Evolutionary conservation across 2,888 invertebrate genomes (phyloP), one percentile per base, ranked within the genome.

Genomic region (Aleiodes testaceus): DNA sequence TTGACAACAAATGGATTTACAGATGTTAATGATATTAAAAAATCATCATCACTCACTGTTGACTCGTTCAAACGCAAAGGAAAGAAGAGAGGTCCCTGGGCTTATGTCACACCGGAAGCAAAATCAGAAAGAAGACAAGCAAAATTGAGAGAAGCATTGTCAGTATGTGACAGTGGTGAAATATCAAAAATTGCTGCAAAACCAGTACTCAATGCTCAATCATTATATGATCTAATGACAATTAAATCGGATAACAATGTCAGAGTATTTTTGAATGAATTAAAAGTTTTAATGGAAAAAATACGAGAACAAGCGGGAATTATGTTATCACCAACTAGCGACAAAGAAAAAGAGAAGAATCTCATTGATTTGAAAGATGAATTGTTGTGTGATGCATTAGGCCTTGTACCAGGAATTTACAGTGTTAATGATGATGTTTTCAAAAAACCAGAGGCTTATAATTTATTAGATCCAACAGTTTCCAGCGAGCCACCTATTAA

Each of bases 1-100:
- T 22, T 16, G 36, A 59, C 59, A 36, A 18, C 59, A 18, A 59
- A 18, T 36, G 20, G 63, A 7, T 45, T 20, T 45, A 0, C 44
- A n/a, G 45, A 63, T 22, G 22, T 45, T 7, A 26, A 9, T 47
- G 3, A 45, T 12, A 44, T 14, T 12, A 63, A 63, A n/a, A 63
- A 63, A 6, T 18, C 42, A 11, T 9, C 36, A 16, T 14, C 63
- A n/a, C 3, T 45, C 4, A 5, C 77, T 79, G 71, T 44, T 26
- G 82, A 84, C 76, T 80, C 82, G 1, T 70, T 84, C 4, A 84
- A 87, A 73, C 80, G 85, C 1, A 86, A 87, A 76, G 85, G 87
- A 0, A 85, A 87, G 61, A 85, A 87, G 72, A 81, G 86, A 0
- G 86, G 85, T 0, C 85, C 86, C 7, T 86, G 85, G 86, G 86